Conservation (phyloP, 2,888 invertebrate species). For the Emmelina monodactyla region DNA sequence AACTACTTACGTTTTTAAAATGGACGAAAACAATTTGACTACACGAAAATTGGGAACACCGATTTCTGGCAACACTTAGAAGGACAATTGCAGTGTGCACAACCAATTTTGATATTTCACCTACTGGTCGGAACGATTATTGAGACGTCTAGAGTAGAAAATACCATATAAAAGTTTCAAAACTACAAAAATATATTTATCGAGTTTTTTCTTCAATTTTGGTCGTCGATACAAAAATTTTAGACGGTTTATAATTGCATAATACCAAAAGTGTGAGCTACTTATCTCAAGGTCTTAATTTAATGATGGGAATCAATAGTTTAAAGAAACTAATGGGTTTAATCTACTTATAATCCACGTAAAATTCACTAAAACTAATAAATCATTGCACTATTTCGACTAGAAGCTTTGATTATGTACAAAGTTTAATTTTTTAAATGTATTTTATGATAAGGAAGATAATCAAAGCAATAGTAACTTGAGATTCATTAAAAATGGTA, state of each 20-base stretch:
- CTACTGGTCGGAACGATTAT: conserved; percentile 25
- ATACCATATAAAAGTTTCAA: conserved; percentile 18
- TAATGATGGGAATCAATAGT: neutral
- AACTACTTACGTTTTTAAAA: neutral
- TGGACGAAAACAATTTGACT: neutral
- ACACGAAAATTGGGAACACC: neutral
- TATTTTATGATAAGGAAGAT: too few relatives aligned
- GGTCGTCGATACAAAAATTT: conserved; percentile 21
- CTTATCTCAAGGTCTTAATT: neutral
- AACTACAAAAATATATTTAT: conserved; percentile 27
- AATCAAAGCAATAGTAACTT: too few relatives aligned
- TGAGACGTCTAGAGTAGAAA: conserved; percentile 8
- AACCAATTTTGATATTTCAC: conserved; percentile 22
- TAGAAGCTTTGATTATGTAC: too few relatives aligned
- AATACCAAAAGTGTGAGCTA: neutral
- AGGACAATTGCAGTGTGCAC: conserved; percentile 17
- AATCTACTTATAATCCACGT: too few relatives aligned
- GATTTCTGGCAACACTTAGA: conserved; percentile 19
- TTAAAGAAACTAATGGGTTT: too few relatives aligned
- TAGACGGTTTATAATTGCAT: conserved; percentile 3
- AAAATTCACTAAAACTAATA: too few relatives aligned
- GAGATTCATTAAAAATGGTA: too few relatives aligned
- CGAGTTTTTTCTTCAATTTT: conserved; percentile 23
- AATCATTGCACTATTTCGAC: too few relatives aligned
- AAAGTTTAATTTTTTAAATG: too few relatives aligned